Evolutionary conservation across 1,140 invertebrate genomes (phyloP), one percentile per base, ranked within the genome.

Genomic region (Cheumatopsyche charites): DNA sequence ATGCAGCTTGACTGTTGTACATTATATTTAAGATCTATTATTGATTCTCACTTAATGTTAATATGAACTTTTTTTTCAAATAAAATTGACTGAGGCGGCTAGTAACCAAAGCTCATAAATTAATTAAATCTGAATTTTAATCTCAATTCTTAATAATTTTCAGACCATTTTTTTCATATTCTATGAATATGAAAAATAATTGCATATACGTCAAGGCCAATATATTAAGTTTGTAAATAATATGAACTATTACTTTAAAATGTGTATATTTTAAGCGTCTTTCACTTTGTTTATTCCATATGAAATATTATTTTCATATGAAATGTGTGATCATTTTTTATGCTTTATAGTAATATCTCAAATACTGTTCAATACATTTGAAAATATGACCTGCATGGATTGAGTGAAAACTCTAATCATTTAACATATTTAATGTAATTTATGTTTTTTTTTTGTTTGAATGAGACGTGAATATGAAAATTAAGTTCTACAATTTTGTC

Each of bases 381-480:
- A 36, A 4, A 36, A 36, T 4, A 36, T 9, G 9, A 36, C 29
- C 15, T 63, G 19, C 23, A 47, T 55, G 66, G 66, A 55, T 58
- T 68, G 66, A 68, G 66, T 68, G 66, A 68, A 55, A 68, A 19
- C 47, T 68, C 66, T 68, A 68, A 68, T 68, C 66, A 68, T 68
- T 68, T 36, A 41, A 55, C 36, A n/a, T 55, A 9, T 47, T 13
- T 9, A 4, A 36, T 36, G 29, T 36, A 36, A 36, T n/a, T n/a
- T n/a, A n/a, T n/a, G n/a, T n/a, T n/a, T n/a, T n/a, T n/a, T n/a
- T n/a, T n/a, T n/a, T n/a, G n/a, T n/a, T n/a, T n/a, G n/a, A n/a
- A n/a, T n/a, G n/a, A n/a, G n/a, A n/a, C n/a, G n/a, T n/a, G n/a
- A n/a, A n/a, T n/a, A n/a, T n/a, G n/a, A n/a, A n/a, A n/a, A n/a